These are phyloP conservation scores for Marronus borbonicus DNA, from an alignment of 2,888 invertebrate species.

Conservation along the genomic window DNA sequence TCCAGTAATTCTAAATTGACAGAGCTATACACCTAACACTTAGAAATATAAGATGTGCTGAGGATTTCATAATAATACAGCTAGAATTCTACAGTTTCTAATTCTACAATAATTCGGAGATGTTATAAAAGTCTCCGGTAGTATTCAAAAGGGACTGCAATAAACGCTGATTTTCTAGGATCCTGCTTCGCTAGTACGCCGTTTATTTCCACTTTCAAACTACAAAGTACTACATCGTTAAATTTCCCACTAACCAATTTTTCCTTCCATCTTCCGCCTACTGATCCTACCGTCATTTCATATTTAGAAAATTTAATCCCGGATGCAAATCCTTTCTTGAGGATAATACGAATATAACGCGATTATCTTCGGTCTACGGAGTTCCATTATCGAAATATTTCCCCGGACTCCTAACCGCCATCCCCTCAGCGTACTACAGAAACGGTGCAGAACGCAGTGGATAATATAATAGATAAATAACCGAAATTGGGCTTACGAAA, in stretches of 20 bases:
- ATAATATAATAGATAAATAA: slow-evolving; percentile 54
- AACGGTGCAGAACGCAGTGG: slow-evolving; percentile 49
- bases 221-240: slow-evolving; percentile 43
- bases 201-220: slow-evolving; percentile 24
- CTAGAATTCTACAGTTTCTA: not conserved
- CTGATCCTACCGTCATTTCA: slow-evolving; percentile 25
- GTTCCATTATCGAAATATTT: slow-evolving; percentile 62
- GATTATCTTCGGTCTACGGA: slow-evolving; percentile 62
- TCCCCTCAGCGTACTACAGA: slow-evolving; percentile 18
- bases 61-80: too few species aligned
- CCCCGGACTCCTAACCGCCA: slow-evolving; percentile 53
- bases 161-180: slow-evolving; percentile 5
- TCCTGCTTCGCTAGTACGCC: not conserved
- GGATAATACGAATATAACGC: slow-evolving; percentile 60
- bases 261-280: slow-evolving; percentile 24
- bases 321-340: slow-evolving; percentile 58
- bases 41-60: too few species aligned
- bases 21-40: too few species aligned
- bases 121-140: not conserved
- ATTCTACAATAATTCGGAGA: not conserved
- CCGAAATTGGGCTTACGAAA: slow-evolving; percentile 57
- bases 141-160: slow-evolving; percentile 2
- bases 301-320: slow-evolving; percentile 60
- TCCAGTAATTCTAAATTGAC: too few species aligned
- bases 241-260: slow-evolving; percentile 43